Evolutionary conservation across 2,888 invertebrate genomes (phyloP).

Genomic region (Lasioglossum calceatum): DNA sequence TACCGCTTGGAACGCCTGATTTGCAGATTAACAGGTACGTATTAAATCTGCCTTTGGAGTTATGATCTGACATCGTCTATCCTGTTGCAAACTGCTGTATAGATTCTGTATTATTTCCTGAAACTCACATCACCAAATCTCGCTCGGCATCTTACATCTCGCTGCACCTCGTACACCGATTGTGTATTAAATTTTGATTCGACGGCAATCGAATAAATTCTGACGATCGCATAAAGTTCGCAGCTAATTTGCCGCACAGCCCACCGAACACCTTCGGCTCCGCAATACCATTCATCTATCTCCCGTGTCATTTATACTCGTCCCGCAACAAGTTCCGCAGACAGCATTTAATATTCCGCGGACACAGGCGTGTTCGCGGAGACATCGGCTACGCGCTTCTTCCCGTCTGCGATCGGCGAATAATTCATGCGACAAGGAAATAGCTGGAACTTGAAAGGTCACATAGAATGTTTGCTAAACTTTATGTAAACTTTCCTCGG

Average conservation of each 20-base stretch:
- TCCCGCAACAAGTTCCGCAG: slow-evolving; percentile 1
- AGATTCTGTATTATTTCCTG: neutral
- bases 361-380: neutral
- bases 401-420: slow-evolving; percentile 15
- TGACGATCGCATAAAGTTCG: neutral
- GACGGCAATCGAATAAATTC: neutral
- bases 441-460: slow-evolving; percentile 12
- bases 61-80: neutral
- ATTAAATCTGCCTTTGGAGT: neutral
- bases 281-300: neutral
- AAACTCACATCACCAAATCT: neutral
- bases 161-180: neutral
- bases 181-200: neutral
- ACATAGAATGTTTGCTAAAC: neutral
- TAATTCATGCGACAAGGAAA: slow-evolving; percentile 11
- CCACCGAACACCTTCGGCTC: neutral
- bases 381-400: neutral
- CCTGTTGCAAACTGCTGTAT: neutral
- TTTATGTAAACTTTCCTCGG: slow-evolving; percentile 1
- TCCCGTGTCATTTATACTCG: neutral
- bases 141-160: neutral
- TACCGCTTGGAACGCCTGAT: neutral
- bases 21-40: neutral
- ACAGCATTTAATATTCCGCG: slow-evolving; percentile 5
- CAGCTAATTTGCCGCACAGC: neutral